Percentiles rank a stretch among this genome's conserved stretches.
These are phyloP conservation scores for Aporrectodea caliginosa DNA, from an alignment of 1,140 invertebrate species.

Conservation along the genomic window DNA sequence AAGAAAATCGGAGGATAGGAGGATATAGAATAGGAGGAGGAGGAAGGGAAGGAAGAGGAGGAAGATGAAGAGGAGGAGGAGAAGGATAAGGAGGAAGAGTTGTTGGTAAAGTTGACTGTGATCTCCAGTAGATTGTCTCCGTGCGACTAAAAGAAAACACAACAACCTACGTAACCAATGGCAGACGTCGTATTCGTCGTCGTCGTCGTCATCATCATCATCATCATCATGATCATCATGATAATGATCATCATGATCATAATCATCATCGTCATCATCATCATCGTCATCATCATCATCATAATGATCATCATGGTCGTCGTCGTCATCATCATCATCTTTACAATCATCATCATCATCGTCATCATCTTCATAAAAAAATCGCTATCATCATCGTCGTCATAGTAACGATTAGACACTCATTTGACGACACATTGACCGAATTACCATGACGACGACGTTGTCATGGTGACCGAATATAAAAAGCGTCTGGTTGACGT, in stretches of 20 bases:
- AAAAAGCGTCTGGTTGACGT: neutral
- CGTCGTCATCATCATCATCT: neutral
- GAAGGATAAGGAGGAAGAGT: neutral
- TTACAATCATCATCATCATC: neutral
- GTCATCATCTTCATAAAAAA: neutral
- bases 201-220: neutral
- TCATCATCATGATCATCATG: neutral
- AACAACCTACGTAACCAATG: neutral
- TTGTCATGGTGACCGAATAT: neutral
- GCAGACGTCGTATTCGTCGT: neutral
- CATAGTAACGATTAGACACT: neutral
- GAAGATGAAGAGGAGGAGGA: neutral
- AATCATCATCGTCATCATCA: neutral
- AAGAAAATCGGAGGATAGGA: neutral
- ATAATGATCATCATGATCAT: neutral
- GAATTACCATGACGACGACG: neutral
- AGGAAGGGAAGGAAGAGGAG: neutral
- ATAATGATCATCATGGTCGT: neutral
- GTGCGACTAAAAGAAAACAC: neutral
- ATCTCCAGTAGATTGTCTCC: neutral
- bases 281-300: neutral
- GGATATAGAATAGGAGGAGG: neutral
- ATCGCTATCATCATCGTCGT: neutral
- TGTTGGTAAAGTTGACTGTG: neutral
- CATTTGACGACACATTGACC: neutral